Evolutionary conservation across 2,113 vertebrate genomes (phyloP).

Genomic region (Eubucco bourcierii): DNA sequence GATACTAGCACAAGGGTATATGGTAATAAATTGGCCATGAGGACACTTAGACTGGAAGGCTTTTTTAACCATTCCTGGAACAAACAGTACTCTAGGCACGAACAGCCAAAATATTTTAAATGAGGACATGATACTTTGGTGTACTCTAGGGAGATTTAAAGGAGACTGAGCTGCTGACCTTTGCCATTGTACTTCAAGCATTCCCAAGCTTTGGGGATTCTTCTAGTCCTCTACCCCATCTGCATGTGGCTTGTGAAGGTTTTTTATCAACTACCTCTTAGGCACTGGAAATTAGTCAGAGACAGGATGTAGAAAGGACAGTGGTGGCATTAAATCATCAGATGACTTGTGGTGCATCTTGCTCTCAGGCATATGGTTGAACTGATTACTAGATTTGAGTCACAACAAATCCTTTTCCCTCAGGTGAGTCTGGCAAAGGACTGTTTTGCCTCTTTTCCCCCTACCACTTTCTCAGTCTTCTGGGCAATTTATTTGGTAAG

Average conservation of each 20-base stretch:
- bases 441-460: background rate
- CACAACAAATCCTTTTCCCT: background rate
- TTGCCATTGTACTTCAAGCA: background rate
- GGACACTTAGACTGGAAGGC: background rate
- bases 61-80: background rate
- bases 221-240: background rate
- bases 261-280: constrained; percentile 4
- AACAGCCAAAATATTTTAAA: background rate
- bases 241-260: background rate
- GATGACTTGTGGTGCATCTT: constrained; percentile 29
- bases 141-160: background rate
- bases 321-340: constrained; percentile 35
- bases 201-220: background rate
- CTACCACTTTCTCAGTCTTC: background rate
- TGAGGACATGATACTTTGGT: background rate
- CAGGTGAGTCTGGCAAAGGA: constrained; percentile 1
- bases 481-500: background rate
- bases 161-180: background rate
- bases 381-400: constrained; percentile 3
- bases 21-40: background rate
- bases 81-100: background rate
- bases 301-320: constrained; percentile 38
- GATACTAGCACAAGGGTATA: background rate
- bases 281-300: constrained; percentile 46
- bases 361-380: background rate